Evolutionary conservation across 2,888 invertebrate genomes (phyloP).

Genomic region (Odiellus spinosus): DNA sequence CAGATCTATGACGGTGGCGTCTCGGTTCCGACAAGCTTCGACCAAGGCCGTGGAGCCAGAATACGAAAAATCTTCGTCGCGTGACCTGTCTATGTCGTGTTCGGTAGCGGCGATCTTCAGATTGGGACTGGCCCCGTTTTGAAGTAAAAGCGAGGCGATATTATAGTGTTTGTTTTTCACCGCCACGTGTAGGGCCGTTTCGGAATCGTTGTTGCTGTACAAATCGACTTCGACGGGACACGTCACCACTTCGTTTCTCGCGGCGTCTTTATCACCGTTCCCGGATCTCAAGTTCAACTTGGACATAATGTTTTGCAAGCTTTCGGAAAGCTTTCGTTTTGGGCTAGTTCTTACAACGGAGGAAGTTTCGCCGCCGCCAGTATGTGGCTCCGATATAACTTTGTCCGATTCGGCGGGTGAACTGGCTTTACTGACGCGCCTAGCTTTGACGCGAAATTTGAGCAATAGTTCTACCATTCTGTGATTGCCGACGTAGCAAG

Average conservation of each 20-base stretch:
- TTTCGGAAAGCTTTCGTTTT: conserved; percentile 56
- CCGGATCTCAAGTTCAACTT: conserved; percentile 45
- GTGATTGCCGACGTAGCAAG: conserved; percentile 64
- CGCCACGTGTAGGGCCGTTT: conserved; percentile 68
- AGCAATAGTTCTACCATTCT: conserved; percentile 60
- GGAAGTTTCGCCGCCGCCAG: conserved; percentile 31
- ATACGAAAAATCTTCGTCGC: conserved; percentile 9
- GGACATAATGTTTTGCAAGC: conserved; percentile 74
- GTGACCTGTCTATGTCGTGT: conserved; percentile 22
- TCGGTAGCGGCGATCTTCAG: conserved; percentile 40
- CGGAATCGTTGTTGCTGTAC: conserved; percentile 48
- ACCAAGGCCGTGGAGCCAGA: conserved; percentile 37
- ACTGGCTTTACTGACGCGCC: conserved; percentile 21
- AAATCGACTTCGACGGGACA: conserved; percentile 56
- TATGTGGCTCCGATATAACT: conserved; percentile 18
- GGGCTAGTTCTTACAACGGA: conserved; percentile 32
- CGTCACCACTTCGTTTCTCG: conserved; percentile 28
- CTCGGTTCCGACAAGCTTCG: conserved; percentile 50
- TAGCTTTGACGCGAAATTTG: conserved; percentile 48
- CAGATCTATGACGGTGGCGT: conserved; percentile 54
- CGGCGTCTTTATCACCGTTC: conserved; percentile 28
- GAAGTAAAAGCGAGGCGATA: conserved; percentile 49
- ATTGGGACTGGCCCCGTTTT: conserved; percentile 68
- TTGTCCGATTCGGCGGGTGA: conserved; percentile 6
- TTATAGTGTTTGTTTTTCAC: conserved; percentile 57